phyloP scores from a whole-genome alignment of 1,140 invertebrate species.

The Diabrotica virgifera region DNA sequence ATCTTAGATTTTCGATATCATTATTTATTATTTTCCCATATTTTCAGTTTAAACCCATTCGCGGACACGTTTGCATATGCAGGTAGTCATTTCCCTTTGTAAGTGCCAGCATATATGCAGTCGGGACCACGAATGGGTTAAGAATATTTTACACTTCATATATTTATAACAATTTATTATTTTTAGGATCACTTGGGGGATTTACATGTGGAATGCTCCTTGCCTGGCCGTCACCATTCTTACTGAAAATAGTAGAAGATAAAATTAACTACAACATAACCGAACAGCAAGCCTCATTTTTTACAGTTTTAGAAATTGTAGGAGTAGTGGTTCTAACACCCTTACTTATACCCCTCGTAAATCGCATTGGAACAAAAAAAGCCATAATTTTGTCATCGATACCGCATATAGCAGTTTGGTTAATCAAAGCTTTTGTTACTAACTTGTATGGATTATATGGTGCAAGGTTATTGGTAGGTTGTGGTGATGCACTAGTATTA shows the following conservation, averaged over 20 bases:
- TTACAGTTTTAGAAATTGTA: slow-evolving; percentile 51
- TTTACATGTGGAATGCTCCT: slow-evolving; percentile 42
- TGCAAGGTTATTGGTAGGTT: slow-evolving; percentile 55
- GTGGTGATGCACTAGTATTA: slow-evolving; percentile 66
- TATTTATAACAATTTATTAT: no score
- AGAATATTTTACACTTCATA: no score
- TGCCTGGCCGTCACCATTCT: slow-evolving; percentile 42
- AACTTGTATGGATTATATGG: slow-evolving; percentile 54
- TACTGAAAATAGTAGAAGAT: slow-evolving; percentile 34
- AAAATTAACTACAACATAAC: slow-evolving; percentile 50
- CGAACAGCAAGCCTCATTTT: slow-evolving; percentile 61
- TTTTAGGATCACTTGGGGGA: neutral
- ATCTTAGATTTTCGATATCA: no score
- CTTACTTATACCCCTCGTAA: neutral
- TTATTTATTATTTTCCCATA: no score
- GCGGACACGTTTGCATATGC: no score
- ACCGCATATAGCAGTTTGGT: slow-evolving; percentile 64
- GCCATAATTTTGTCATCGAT: slow-evolving; percentile 61
- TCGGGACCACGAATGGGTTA: no score
- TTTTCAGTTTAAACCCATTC: no score
- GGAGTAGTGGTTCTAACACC: slow-evolving; percentile 49
- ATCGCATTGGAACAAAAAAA: slow-evolving; percentile 62
- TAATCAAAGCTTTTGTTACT: slow-evolving; percentile 56
- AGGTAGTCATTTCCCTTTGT: no score
- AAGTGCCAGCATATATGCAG: no score